Evolutionary conservation across 1,140 invertebrate genomes (phyloP).

Genomic region (Rhopalosiphum maidis): DNA sequence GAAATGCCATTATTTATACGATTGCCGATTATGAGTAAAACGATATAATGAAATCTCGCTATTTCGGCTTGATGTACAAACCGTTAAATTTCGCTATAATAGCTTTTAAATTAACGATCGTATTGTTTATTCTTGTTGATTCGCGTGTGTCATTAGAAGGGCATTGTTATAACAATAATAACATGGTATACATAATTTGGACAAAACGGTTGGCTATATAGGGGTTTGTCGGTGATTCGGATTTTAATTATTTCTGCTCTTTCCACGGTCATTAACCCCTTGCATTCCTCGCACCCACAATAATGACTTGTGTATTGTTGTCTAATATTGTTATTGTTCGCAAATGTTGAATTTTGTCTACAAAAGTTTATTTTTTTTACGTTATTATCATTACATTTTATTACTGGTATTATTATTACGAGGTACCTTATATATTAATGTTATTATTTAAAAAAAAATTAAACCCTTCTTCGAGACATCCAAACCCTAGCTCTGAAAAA

Average conservation of each 20-base stretch:
- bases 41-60: neutral
- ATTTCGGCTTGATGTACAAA: neutral
- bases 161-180: slow-evolving; percentile 3
- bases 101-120: slow-evolving; percentile 14
- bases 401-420: neutral
- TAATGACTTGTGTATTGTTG: slow-evolving; percentile 7
- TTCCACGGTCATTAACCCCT: neutral
- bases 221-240: neutral
- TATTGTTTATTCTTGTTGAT: slow-evolving; percentile 15
- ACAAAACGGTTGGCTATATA: slow-evolving; percentile 15
- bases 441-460: neutral
- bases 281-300: neutral
- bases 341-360: neutral
- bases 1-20: neutral
- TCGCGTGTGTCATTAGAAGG: neutral
- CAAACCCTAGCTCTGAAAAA: neutral
- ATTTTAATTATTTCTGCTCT: slow-evolving; percentile 40
- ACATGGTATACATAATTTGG: neutral
- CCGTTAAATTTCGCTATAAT: neutral
- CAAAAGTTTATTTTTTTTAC: neutral
- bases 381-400: neutral
- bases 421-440: neutral
- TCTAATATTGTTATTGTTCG: neutral
- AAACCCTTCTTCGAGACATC: neutral
- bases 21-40: neutral